Evolutionary conservation across 2,888 invertebrate genomes (phyloP).

Genomic region (Elmis aenea): DNA sequence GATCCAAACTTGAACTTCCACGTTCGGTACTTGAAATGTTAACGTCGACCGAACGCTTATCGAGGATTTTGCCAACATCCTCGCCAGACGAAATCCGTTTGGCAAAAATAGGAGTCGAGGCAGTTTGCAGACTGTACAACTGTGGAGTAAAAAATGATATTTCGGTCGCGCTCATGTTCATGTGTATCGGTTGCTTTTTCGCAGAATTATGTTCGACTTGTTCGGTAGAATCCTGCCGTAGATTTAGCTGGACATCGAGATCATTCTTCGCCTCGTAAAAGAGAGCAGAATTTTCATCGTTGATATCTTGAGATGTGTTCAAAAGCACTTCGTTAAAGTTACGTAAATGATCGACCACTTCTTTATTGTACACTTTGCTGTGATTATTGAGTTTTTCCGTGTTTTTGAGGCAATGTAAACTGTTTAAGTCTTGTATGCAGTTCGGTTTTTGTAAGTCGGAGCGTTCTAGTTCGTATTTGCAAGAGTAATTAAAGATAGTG

Average conservation of each 20-base stretch:
- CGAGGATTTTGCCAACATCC: too few species aligned
- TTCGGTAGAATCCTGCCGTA: neutral
- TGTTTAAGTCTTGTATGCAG: constrained; percentile 11
- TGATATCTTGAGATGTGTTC: constrained; percentile 8
- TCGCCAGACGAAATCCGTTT: too few species aligned
- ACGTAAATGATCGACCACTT: constrained; percentile 9
- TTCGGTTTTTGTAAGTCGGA: too few species aligned
- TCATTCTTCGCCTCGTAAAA: too few species aligned
- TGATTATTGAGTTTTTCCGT: constrained; percentile 1
- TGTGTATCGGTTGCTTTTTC: constrained; percentile 11
- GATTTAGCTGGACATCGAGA: too few species aligned
- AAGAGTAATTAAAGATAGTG: too few species aligned
- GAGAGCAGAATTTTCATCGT: too few species aligned
- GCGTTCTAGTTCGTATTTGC: too few species aligned
- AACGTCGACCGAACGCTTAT: too few species aligned
- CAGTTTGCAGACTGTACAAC: constrained; percentile 29
- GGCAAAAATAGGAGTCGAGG: constrained; percentile 33
- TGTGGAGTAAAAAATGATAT: constrained; percentile 34
- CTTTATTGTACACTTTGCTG: constrained; percentile 5
- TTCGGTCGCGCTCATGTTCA: constrained; percentile 27
- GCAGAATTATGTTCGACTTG: constrained; percentile 13
- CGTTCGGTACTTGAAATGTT: too few species aligned
- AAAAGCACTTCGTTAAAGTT: constrained; percentile 20
- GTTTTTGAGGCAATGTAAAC: constrained; percentile 5
- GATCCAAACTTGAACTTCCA: neutral